Evolutionary conservation across 2,797 vertebrate species (phyloP).

Genomic region (Champsocephalus esox): DNA sequence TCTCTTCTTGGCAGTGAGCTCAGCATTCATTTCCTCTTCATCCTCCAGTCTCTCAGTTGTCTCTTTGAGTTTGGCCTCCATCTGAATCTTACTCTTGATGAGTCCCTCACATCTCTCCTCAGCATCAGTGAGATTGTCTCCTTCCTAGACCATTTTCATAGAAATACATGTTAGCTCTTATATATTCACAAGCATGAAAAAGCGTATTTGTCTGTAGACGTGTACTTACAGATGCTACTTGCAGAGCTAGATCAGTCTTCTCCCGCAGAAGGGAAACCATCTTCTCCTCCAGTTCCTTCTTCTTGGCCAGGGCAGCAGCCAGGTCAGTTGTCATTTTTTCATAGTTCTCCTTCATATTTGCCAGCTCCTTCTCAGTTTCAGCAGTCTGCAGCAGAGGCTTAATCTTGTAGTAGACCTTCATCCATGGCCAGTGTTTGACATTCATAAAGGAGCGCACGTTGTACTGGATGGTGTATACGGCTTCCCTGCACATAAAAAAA

Average conservation of each 20-base stretch:
- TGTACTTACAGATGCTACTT: constrained; percentile 89
- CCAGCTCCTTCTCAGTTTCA: constrained; percentile 91
- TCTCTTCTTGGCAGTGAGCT: constrained; percentile 74
- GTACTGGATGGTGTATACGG: constrained; percentile 90
- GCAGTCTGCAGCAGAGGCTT: constrained; percentile 91
- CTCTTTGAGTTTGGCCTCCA: constrained; percentile 91
- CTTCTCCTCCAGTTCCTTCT: constrained; percentile 92
- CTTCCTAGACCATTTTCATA: no score
- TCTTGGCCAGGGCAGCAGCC: constrained; percentile 86
- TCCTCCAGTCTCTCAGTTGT: constrained; percentile 88
- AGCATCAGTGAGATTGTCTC: no score
- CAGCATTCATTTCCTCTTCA: constrained; percentile 88
- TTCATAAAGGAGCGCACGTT: constrained; percentile 92
- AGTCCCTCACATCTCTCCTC: constrained; percentile 77
- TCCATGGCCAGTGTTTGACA: constrained; percentile 94
- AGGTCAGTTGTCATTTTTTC: constrained; percentile 82
- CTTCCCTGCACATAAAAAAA: constrained; percentile 75
- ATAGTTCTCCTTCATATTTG: constrained; percentile 88
- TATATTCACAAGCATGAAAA: no score
- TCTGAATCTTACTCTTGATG: constrained; percentile 91
- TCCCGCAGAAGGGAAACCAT: constrained; percentile 90
- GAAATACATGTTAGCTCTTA: no score
- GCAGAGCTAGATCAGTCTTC: constrained; percentile 91
- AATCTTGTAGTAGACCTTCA: constrained; percentile 96
- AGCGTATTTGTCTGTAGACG: background rate